Evolutionary conservation across 2,797 vertebrate species (phyloP).

Genomic region (Melopsittacus undulatus): DNA sequence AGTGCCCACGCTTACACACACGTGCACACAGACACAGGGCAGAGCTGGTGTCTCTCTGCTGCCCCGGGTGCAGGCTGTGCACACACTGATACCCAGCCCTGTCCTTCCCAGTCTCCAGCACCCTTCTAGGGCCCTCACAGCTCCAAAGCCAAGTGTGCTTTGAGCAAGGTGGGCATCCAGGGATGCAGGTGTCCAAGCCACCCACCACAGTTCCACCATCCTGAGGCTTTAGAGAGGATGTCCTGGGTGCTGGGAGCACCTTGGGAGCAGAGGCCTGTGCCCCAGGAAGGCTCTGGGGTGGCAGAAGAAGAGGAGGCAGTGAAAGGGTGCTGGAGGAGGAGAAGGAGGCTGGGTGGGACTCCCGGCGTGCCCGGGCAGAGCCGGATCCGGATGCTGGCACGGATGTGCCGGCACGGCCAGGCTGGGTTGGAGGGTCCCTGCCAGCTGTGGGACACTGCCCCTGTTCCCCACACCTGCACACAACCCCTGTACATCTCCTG

Average conservation of each 20-base stretch:
- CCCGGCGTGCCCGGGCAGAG: neutral
- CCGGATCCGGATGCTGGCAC: conserved; percentile 56
- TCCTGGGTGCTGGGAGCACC: neutral
- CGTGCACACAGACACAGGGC: too few species aligned
- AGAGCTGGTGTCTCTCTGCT: neutral
- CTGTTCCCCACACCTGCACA: too few species aligned
- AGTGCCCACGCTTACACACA: neutral
- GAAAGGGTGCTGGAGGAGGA: conserved; percentile 34
- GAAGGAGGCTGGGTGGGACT: conserved; percentile 43
- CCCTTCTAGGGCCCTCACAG: too few species aligned
- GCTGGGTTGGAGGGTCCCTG: neutral
- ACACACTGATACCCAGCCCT: neutral
- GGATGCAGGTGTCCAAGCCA: neutral
- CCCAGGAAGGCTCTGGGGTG: neutral
- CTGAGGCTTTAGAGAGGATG: neutral
- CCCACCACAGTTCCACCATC: neutral
- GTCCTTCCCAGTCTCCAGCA: neutral
- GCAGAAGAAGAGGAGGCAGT: neutral
- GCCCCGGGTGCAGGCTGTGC: neutral
- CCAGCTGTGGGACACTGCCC: neutral
- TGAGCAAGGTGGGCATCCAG: accelerated
- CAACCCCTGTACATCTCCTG: too few species aligned
- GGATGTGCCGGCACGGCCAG: conserved; percentile 50
- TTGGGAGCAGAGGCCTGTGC: accelerated
- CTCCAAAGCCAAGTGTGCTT: neutral